These are phyloP conservation scores for Tursiops truncatus DNA, from an alignment of 2,113 vertebrate genomes.

Conservation along the genomic window DNA sequence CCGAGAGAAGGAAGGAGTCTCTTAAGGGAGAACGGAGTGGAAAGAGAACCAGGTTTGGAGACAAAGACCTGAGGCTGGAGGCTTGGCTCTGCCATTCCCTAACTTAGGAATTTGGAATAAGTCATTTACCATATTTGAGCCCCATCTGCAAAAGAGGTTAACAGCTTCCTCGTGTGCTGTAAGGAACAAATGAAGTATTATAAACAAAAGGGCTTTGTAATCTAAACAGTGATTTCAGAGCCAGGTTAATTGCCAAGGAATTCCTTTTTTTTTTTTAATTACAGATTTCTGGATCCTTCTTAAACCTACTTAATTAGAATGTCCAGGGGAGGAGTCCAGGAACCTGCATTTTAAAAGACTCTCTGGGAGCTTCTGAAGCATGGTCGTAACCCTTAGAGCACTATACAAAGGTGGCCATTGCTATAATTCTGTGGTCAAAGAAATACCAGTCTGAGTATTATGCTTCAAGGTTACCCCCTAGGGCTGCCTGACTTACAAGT, in stretches of 20 bases:
- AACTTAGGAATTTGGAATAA: background rate
- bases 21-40: background rate
- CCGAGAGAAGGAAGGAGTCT: background rate
- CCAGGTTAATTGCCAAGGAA: slow-evolving; percentile 26
- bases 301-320: background rate
- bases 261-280: background rate
- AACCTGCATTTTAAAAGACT: background rate
- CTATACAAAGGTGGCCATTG: background rate
- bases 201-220: slow-evolving; percentile 51
- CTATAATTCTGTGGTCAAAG: background rate
- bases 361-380: background rate
- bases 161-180: slow-evolving; percentile 50
- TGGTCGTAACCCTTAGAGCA: background rate
- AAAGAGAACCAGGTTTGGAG: background rate
- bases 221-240: slow-evolving; percentile 47
- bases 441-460: background rate
- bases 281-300: slow-evolving; percentile 38
- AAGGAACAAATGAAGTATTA: slow-evolving; percentile 44
- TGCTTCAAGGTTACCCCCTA: background rate
- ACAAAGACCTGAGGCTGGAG: background rate
- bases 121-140: background rate
- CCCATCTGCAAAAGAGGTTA: slow-evolving; percentile 51
- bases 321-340: background rate
- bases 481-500: too few relatives aligned
- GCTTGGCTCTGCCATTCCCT: background rate